Percentiles rank a stretch among this genome's conserved stretches.
Evolutionary conservation across 2,888 invertebrate species (phyloP).

Genomic region (Eilema griseolum): DNA sequence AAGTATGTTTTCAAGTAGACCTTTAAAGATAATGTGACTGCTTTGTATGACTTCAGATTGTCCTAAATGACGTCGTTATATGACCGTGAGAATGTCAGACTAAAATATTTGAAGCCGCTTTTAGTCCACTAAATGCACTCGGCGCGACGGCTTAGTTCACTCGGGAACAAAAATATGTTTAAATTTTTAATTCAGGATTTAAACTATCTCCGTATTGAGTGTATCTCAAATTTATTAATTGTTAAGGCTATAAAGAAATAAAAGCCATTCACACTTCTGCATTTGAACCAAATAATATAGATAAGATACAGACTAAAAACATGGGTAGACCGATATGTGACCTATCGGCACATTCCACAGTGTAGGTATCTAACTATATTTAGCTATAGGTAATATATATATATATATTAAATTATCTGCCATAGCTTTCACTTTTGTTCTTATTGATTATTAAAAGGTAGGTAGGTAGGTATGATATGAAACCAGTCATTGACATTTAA

Average conservation of each 20-base stretch:
- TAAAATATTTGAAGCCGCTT: background rate
- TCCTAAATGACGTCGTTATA: background rate
- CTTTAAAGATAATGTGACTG: background rate
- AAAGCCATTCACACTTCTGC: background rate
- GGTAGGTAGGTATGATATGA: background rate
- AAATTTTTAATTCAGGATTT: background rate
- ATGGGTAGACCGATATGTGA: too few species aligned
- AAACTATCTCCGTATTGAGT: background rate
- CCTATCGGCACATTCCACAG: too few species aligned
- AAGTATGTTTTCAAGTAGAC: constrained; percentile 12
- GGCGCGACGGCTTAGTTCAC: background rate
- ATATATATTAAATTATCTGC: too few species aligned
- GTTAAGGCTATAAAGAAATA: background rate
- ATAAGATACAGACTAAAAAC: too few species aligned
- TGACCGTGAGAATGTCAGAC: constrained; percentile 10
- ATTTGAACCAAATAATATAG: background rate
- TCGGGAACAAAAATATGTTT: background rate
- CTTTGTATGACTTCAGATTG: background rate
- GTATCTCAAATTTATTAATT: background rate
- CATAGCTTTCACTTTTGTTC: too few species aligned
- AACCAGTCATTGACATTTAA: background rate
- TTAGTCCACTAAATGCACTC: background rate
- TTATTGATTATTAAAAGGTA: too few species aligned
- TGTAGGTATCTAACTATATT: too few species aligned
- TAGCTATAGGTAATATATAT: too few species aligned